phyloP scores from a whole-genome alignment of 1,140 invertebrate genomes.

The Callitettix versicolor region DNA sequence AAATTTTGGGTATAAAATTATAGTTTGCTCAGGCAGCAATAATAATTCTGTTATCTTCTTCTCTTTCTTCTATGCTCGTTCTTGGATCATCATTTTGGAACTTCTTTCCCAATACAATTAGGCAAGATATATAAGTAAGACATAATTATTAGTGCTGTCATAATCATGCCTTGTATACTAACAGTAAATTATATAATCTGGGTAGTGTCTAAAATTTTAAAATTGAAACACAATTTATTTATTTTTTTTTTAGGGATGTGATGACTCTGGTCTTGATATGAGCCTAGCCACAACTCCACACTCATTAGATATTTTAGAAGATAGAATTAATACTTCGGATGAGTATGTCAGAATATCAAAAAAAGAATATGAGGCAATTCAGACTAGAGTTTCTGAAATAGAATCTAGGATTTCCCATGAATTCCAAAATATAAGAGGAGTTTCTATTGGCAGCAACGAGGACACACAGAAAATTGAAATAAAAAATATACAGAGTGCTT shows the following conservation, averaged over 20 bases:
- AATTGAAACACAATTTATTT: too few relatives aligned
- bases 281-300: neutral
- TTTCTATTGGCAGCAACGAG: slow-evolving; percentile 15
- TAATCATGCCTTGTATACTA: too few relatives aligned
- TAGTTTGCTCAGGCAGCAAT: too few relatives aligned
- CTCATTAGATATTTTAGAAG: neutral
- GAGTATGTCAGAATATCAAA: slow-evolving; percentile 58
- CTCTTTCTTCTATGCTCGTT: too few relatives aligned
- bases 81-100: too few relatives aligned
- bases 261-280: neutral
- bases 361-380: slow-evolving; percentile 62
- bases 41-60: too few relatives aligned
- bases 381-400: slow-evolving; percentile 56
- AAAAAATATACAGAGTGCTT: slow-evolving; percentile 48
- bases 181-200: too few relatives aligned
- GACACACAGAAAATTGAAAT: neutral
- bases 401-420: slow-evolving; percentile 57
- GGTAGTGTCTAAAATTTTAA: too few relatives aligned
- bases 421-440: slow-evolving; percentile 38
- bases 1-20: too few relatives aligned
- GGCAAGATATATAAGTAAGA: too few relatives aligned
- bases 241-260: neutral
- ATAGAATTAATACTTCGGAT: slow-evolving; percentile 11
- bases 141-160: too few relatives aligned
- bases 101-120: too few relatives aligned